Percentiles rank a stretch among this genome's conserved stretches.
phyloP scores from a whole-genome alignment of 64 coral and sea anemone species.

The Stichodactyla helianthus region DNA sequence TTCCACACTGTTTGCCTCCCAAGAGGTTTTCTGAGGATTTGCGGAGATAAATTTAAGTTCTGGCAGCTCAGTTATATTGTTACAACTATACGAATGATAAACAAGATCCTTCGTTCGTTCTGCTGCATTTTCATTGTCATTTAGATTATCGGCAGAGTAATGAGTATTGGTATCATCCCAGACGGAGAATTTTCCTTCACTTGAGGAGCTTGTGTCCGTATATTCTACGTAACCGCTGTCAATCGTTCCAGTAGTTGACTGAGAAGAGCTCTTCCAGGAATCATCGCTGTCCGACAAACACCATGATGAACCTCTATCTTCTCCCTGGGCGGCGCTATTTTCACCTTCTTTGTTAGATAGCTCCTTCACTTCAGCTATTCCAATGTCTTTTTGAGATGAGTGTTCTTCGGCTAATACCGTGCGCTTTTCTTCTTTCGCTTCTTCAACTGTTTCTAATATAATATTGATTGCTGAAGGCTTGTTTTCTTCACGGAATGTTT shows the following conservation, averaged over 20 bases:
- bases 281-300: slow-evolving; percentile 20
- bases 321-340: neutral
- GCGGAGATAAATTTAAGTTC: neutral
- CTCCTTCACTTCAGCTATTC: neutral
- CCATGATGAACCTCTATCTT: slow-evolving; percentile 32
- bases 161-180: neutral
- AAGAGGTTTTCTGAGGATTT: neutral
- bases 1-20: neutral
- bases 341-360: neutral
- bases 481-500: neutral
- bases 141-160: neutral
- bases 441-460: neutral
- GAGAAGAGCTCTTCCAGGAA: slow-evolving; percentile 2
- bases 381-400: neutral
- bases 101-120: neutral
- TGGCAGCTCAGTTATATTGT: neutral
- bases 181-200: neutral
- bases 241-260: neutral
- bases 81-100: neutral
- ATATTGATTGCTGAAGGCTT: neutral
- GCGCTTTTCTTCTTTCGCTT: neutral
- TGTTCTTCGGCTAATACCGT: neutral
- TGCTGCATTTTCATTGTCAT: neutral
- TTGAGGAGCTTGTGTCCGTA: neutral
- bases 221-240: slow-evolving; percentile 7